Evolutionary conservation across 2,888 invertebrate genomes (phyloP).

Genomic region (Rhyacophila evoluta): DNA sequence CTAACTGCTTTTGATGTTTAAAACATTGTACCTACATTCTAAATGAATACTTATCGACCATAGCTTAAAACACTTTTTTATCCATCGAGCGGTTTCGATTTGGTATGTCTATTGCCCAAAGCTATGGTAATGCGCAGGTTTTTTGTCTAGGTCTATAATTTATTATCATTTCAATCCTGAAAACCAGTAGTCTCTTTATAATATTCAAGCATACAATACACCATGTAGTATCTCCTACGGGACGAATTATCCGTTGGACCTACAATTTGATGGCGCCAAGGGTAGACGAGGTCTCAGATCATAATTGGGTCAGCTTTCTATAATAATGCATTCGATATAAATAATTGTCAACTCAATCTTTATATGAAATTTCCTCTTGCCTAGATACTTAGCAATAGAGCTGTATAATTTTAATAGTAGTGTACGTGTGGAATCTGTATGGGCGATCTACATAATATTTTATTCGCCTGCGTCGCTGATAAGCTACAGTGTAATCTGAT

Average conservation of each 20-base stretch:
- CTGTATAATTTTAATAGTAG: too few species aligned
- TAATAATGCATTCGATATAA: too few species aligned
- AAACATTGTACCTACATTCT: not conserved
- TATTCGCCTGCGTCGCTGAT: too few species aligned
- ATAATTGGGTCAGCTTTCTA: too few species aligned
- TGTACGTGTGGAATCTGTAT: too few species aligned
- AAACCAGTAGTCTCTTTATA: slow-evolving; percentile 12
- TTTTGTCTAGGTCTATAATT: not conserved
- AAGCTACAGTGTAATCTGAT: too few species aligned
- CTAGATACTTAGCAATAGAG: too few species aligned
- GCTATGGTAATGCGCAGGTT: not conserved
- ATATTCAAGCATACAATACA: not conserved
- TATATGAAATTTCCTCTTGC: too few species aligned
- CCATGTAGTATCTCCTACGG: not conserved
- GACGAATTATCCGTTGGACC: not conserved
- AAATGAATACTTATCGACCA: not conserved
- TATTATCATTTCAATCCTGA: slow-evolving; percentile 7
- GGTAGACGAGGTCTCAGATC: too few species aligned
- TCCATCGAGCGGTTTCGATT: not conserved
- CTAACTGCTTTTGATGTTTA: not conserved
- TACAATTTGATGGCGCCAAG: not conserved
- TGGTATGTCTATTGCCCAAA: slow-evolving; percentile 6
- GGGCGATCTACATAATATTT: too few species aligned
- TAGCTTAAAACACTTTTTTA: not conserved
- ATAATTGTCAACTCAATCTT: too few species aligned